These are phyloP conservation scores for Prionchulus punctatus DNA, from an alignment of 2,888 invertebrate genomes.

Conservation along the genomic window DNA sequence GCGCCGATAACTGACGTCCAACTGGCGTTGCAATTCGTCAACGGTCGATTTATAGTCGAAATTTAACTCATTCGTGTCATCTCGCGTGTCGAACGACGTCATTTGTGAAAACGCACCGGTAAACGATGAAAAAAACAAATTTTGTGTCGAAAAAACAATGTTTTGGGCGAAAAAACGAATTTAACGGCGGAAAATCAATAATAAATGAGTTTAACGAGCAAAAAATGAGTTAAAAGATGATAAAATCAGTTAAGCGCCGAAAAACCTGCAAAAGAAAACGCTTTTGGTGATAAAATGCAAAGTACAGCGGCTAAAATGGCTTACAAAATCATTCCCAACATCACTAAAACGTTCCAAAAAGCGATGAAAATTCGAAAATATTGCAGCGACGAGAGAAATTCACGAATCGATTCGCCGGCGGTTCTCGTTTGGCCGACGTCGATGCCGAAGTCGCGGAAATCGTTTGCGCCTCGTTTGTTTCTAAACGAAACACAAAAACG, in stretches of 20 bases:
- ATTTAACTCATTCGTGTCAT: too few species aligned
- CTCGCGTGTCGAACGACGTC: too few species aligned
- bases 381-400: slow-evolving; percentile 35
- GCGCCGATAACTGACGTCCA: neutral
- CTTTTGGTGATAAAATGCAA: neutral
- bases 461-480: too few species aligned
- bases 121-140: too few species aligned
- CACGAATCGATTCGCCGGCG: slow-evolving; percentile 34
- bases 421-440: too few species aligned
- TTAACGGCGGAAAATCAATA: neutral
- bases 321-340: slow-evolving; percentile 38
- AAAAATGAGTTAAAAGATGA: neutral
- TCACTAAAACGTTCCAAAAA: slow-evolving; percentile 37
- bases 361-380: slow-evolving; percentile 37
- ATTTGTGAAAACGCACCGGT: too few species aligned
- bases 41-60: neutral
- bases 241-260: slow-evolving; percentile 17
- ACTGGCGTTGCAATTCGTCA: neutral
- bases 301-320: slow-evolving; percentile 12
- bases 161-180: slow-evolving; percentile 5
- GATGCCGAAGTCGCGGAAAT: too few species aligned
- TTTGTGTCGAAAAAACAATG: neutral
- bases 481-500: too few species aligned
- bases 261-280: slow-evolving; percentile 15
- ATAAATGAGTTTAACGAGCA: neutral